phyloP scores from a whole-genome alignment of 2,113 vertebrate species.

The Pholis gunnellus region DNA sequence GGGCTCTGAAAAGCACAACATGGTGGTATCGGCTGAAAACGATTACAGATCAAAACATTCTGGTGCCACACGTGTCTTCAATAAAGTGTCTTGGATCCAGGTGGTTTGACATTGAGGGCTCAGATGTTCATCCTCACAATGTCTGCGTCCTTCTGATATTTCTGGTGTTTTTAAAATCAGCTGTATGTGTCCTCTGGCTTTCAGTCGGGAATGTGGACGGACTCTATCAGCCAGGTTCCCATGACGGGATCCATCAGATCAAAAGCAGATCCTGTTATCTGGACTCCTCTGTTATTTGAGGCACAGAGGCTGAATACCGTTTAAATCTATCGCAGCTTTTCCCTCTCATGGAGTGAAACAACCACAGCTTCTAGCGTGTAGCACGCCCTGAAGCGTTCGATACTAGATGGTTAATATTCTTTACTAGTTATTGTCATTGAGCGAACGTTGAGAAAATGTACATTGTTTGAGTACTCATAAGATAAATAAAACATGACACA shows the following conservation, averaged over 20 bases:
- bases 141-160: background rate
- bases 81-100: background rate
- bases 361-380: background rate
- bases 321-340: conserved; percentile 15
- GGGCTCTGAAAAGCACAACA: background rate
- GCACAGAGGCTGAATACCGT: conserved; percentile 2
- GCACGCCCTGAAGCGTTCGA: background rate
- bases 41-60: background rate
- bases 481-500: conserved; percentile 55
- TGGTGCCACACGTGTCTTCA: background rate
- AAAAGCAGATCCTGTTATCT: conserved; percentile 5
- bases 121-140: background rate
- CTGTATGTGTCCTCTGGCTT: conserved; percentile 12
- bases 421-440: background rate
- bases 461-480: conserved; percentile 2
- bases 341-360: background rate
- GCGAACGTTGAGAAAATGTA: background rate
- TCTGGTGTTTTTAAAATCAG: conserved; percentile 24
- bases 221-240: conserved; percentile 18
- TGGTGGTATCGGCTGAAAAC: background rate
- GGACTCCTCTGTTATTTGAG: conserved; percentile 10
- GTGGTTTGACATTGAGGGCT: background rate
- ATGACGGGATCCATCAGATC: conserved; percentile 10
- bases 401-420: background rate
- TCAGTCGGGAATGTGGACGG: conserved; percentile 11